Base-by-base conservation (phyloP, 2,888 invertebrate species). In the Athalia circularis region DNA sequence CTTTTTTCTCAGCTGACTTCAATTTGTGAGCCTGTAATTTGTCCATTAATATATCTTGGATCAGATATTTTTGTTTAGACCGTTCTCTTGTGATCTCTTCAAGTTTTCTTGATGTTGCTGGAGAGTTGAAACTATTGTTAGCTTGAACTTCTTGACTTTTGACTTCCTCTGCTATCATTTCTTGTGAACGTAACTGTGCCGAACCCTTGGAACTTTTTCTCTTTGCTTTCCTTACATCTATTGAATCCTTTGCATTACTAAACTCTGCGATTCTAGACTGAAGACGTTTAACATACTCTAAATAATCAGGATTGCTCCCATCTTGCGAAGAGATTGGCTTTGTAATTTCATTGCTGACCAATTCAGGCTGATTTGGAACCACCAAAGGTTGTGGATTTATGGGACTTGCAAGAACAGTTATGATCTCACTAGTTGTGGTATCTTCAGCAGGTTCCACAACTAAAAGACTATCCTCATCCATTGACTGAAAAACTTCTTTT, bases 31-130 rank as follows among this genome's bases (percentile, higher is more conserved):
- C 93, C 84, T 94, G 93, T 84, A 96, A 91, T 89, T 95, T 94
- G 86, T 95, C 96, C 92, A 97, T 93, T 75, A 97, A 95, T 90
- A 97, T 92, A 88, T 96, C 94, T 85, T 96, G 94, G 67, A 97
- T 95, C 47, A 97, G 92, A 87, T 95, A 95, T 82, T 96, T 96
- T 90, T 97, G 96, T 86, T 96, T 95, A 59, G 95, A 95, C 77
- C 96, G 92, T 87, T 96, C 96, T 86, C 95, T 93, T 81, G 95
- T 94, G 54, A 97, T 92, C 90, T 95, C 95, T 87, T 96, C 95
- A 77, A 95, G 92, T 87, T 94, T 95, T 79, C 93, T 92, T 1
- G 92, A 93, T 3, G 94, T 92, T 72, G 93, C 91, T 78, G 92
- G 89, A 0, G 92, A 88, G 86, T 92, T 90, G 6, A 85, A 86